A percentile compares a stretch with the other conserved stretches of the same genome.
Conservation (phyloP, 2,113 vertebrate genomes). For the Otocyon megalotis region DNA sequence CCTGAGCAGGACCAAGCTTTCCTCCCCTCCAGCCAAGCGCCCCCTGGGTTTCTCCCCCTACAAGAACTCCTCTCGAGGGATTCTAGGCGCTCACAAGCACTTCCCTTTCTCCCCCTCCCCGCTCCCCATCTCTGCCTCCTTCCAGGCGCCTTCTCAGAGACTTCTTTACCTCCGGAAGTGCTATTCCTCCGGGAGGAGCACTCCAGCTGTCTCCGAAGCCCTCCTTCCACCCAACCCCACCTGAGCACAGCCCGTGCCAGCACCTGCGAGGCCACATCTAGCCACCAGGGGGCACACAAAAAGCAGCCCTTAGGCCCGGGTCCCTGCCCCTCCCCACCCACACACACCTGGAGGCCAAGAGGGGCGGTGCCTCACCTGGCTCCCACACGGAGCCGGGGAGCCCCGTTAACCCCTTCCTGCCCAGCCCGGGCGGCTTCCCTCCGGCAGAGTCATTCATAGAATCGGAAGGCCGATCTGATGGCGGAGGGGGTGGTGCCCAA, state of each 20-base stretch:
- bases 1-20: not conserved
- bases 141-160: not conserved
- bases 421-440: not conserved
- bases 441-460: not conserved
- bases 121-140: too few relatives aligned
- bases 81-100: too few relatives aligned
- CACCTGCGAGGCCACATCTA: slow-evolving; percentile 34
- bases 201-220: not conserved
- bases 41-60: too few relatives aligned
- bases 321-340: not conserved
- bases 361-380: slow-evolving; percentile 74
- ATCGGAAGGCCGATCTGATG: not conserved
- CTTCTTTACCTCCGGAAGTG: not conserved
- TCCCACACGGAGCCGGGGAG: not conserved
- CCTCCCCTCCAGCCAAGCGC: too few relatives aligned
- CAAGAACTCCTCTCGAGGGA: too few relatives aligned
- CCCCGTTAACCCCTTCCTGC: slow-evolving; percentile 72
- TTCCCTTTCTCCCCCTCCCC: too few relatives aligned
- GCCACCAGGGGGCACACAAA: slow-evolving; percentile 75
- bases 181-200: not conserved
- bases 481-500: not conserved
- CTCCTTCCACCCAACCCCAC: not conserved
- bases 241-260: not conserved
- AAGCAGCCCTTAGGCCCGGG: not conserved
- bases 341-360: slow-evolving; percentile 56